phyloP scores from a whole-genome alignment of 2,113 vertebrate genomes.

The Anseranas semipalmata region DNA sequence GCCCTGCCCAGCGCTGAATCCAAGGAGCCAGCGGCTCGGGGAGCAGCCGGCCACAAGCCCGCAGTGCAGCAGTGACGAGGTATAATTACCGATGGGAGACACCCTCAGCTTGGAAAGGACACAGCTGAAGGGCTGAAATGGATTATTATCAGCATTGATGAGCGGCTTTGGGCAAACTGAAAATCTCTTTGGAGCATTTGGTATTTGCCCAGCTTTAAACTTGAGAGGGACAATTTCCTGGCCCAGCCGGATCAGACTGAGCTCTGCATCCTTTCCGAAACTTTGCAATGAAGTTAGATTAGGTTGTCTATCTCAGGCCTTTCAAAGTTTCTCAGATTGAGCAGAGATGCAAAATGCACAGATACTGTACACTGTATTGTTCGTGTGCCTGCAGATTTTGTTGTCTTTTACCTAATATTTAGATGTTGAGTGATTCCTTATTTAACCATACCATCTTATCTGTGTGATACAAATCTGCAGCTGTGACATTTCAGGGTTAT shows the following conservation, averaged over 20 bases:
- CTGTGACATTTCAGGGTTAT: not conserved
- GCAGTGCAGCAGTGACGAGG: not conserved
- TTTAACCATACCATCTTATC: not conserved
- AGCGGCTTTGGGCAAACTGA: not conserved
- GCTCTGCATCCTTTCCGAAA: not conserved
- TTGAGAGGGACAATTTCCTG: not conserved
- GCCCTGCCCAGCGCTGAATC: too few relatives aligned
- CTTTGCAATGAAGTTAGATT: not conserved
- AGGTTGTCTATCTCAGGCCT: not conserved
- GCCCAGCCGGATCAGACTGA: not conserved
- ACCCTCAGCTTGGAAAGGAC: not conserved
- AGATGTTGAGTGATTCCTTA: not conserved
- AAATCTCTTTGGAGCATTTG: not conserved
- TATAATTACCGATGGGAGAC: not conserved
- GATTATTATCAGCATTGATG: not conserved
- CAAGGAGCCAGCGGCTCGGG: not conserved
- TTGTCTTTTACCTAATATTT: not conserved
- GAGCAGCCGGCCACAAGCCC: not conserved
- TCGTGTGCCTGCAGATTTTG: not conserved
- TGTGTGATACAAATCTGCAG: not conserved
- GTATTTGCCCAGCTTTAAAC: not conserved
- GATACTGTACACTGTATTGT: rapidly evolving
- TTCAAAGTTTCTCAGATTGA: not conserved
- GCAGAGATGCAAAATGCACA: rapidly evolving
- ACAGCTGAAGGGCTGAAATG: not conserved